Evolutionary conservation across 2,888 invertebrate genomes (phyloP).

Genomic region (Lymantria monacha): DNA sequence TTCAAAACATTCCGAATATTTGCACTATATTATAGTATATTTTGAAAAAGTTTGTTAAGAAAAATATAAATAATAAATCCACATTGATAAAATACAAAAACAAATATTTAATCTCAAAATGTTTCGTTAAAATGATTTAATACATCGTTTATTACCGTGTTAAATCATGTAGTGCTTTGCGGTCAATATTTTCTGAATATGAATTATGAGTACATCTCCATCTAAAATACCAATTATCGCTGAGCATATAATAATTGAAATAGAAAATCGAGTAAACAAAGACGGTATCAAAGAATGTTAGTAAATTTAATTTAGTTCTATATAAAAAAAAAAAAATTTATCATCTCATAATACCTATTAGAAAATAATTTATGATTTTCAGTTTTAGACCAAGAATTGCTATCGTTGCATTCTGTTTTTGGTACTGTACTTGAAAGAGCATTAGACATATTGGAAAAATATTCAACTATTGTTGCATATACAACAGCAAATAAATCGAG

Average conservation of each 20-base stretch:
- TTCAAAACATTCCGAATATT: too few species aligned
- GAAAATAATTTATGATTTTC: slow-evolving; percentile 4
- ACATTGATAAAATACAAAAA: too few species aligned
- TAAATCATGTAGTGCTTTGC: too few species aligned
- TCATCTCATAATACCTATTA: background rate
- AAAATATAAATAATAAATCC: too few species aligned
- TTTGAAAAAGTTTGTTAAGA: too few species aligned
- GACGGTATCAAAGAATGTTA: slow-evolving; percentile 18
- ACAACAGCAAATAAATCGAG: slow-evolving; percentile 58
- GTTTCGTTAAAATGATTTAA: too few species aligned
- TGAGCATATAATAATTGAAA: slow-evolving; percentile 40
- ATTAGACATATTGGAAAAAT: slow-evolving; percentile 83
- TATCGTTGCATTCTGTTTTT: slow-evolving; percentile 82
- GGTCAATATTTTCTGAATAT: slow-evolving; percentile 22
- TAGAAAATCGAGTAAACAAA: slow-evolving; percentile 41
- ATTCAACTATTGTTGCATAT: slow-evolving; percentile 74
- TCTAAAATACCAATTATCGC: slow-evolving; percentile 41
- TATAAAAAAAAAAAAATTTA: background rate
- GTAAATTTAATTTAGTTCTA: slow-evolving; percentile 6
- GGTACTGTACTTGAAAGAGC: slow-evolving; percentile 82
- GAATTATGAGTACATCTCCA: slow-evolving; percentile 10
- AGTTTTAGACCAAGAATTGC: slow-evolving; percentile 83
- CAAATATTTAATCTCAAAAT: too few species aligned
- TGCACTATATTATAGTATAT: too few species aligned
- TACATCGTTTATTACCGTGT: too few species aligned